Evolutionary conservation across 2,888 invertebrate genomes (phyloP).

Genomic region (Tetropium fuscum): DNA sequence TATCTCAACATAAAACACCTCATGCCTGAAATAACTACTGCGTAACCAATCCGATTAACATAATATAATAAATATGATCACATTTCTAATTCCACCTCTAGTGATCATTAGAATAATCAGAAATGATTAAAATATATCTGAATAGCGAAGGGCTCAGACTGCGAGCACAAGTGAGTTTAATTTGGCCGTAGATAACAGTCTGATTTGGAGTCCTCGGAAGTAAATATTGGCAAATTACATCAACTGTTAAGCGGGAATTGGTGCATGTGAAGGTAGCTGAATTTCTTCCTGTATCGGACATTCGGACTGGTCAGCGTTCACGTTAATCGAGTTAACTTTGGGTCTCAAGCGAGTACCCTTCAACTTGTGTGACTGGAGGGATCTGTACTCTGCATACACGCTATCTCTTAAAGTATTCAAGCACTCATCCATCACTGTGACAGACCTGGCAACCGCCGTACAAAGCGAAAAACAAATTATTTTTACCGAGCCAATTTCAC

Average conservation of each 20-base stretch:
- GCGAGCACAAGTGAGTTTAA: no score
- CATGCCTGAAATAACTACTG: no score
- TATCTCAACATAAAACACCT: no score
- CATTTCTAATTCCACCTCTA: no score
- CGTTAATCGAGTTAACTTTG: conserved; percentile 35
- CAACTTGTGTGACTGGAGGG: conserved; percentile 38
- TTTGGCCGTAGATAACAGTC: conserved; percentile 11
- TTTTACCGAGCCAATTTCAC: background rate
- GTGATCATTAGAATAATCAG: no score
- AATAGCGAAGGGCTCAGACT: no score
- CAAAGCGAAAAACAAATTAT: conserved; percentile 4
- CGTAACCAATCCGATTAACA: no score
- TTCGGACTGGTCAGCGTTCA: conserved; percentile 24
- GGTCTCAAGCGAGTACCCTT: conserved; percentile 43
- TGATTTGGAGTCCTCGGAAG: conserved; percentile 11
- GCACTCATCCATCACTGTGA: conserved; percentile 46
- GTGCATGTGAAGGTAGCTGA: conserved; percentile 2
- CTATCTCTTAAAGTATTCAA: conserved; percentile 51
- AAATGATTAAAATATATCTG: no score
- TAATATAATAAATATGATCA: no score
- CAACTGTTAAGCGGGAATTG: background rate
- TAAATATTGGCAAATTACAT: conserved; percentile 13
- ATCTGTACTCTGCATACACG: conserved; percentile 36
- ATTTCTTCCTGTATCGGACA: conserved; percentile 16
- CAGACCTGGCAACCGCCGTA: background rate